These are phyloP conservation scores for Crotophaga sulcirostris DNA, from an alignment of 2,113 vertebrate species.

Conservation along the genomic window DNA sequence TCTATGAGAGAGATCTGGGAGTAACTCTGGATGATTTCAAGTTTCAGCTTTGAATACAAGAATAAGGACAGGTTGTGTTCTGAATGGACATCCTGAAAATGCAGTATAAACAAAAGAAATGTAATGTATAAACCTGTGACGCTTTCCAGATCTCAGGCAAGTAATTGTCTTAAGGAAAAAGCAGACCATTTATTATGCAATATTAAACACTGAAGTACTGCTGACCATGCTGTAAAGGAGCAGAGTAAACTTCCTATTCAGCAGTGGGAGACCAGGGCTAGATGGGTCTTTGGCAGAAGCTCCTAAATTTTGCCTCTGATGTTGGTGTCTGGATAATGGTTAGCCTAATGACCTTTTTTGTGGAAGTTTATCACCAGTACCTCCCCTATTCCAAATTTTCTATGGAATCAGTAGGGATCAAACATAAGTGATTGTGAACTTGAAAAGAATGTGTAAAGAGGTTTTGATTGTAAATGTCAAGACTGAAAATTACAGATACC, in stretches of 20 bases:
- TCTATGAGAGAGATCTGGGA: not conserved
- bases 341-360: not conserved
- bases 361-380: not conserved
- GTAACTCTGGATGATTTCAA: not conserved
- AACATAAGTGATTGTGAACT: not conserved
- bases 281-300: not conserved
- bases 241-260: not conserved
- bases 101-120: not conserved
- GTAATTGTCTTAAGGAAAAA: not conserved
- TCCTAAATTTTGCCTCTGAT: not conserved
- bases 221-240: not conserved
- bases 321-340: not conserved
- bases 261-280: not conserved
- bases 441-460: not conserved
- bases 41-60: not conserved
- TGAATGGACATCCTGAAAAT: not conserved
- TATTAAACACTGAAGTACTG: not conserved
- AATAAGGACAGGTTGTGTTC: not conserved
- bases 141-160: not conserved
- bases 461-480: not conserved
- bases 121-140: not conserved
- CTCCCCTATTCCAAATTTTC: not conserved
- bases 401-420: not conserved
- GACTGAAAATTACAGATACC: not conserved
- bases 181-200: not conserved